Base-by-base conservation (phyloP, 2,888 invertebrate species). In the Cyrtodaria siliqua region DNA sequence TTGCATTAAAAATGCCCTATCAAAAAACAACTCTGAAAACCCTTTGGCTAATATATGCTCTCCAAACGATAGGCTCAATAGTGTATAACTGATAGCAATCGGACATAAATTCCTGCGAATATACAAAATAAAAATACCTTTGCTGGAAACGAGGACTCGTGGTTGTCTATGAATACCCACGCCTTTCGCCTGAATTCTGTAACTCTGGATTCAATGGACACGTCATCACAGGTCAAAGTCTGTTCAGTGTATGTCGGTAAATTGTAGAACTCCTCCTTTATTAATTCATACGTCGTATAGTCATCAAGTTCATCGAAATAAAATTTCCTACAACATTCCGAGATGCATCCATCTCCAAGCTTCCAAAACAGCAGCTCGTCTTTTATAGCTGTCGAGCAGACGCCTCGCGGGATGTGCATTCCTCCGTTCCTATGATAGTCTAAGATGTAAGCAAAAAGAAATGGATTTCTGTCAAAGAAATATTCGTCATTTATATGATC, bases 401-500 rank as follows among this genome's bases (percentile, higher is more conserved):
- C 27, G 33, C 76, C 52, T 40, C 71, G 72, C 6, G 88, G 86
- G 18, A 88, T 61, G 61, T 89, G 88, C 63, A 88, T 79, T n/a
- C 73, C 71, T 2, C 87, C 87, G 3, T 72, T 75, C 1, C 87
- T 80, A 47, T 85, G 84, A 49, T 66, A 86, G 53, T 87, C 86
- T 14, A 89, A 47, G 26, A 89, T 82, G 38, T 68, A 82, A 14
- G 52, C 61, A 71, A 89, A 87, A 23, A 86, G 49, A 4, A 70
- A 72, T 0, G 89, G 86, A 62, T 88, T 88, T 55, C 88, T 67
- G 68, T 89, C 89, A 55, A 87, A 88, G 66, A 85, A 89, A 60
- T 84, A 86, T 56, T 83, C 83, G 9, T 67, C 40, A 2, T 66
- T 49, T 14, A 52, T 49, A 33, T 12, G 27, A 59, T 70, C 64